These are phyloP conservation scores for Blennius ocellaris DNA, from an alignment of 2,113 vertebrate genomes.

Conservation along the genomic window DNA sequence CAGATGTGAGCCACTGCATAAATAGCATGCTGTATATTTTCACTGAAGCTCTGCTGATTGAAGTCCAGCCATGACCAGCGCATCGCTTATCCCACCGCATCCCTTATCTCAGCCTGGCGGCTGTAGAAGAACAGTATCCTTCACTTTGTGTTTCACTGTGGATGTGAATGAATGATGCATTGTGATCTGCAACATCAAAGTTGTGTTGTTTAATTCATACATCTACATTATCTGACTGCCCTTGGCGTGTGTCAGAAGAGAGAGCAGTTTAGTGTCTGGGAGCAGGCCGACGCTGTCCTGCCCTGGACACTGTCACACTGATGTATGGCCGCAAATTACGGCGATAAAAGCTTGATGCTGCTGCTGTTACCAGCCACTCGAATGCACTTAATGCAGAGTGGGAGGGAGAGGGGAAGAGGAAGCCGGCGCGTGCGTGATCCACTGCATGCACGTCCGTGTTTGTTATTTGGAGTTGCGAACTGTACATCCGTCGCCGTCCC, in stretches of 20 bases:
- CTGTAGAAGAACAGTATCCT: slow-evolving; percentile 57
- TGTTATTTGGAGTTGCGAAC: slow-evolving; percentile 59
- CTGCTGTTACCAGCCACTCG: slow-evolving; percentile 66
- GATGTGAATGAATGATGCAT: slow-evolving; percentile 66
- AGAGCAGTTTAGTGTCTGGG: slow-evolving; percentile 46
- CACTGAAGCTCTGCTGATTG: slow-evolving; percentile 55
- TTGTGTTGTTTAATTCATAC: slow-evolving; percentile 74
- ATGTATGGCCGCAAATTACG: slow-evolving; percentile 70
- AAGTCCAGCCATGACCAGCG: slow-evolving; percentile 69
- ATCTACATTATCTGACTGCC: slow-evolving; percentile 72
- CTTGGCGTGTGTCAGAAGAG: slow-evolving; percentile 63
- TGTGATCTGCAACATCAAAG: slow-evolving; percentile 69
- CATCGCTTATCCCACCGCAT: slow-evolving; percentile 61
- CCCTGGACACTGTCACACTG: slow-evolving; percentile 66
- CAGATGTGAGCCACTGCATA: slow-evolving; percentile 67
- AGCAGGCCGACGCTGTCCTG: slow-evolving; percentile 48
- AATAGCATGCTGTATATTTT: slow-evolving; percentile 64
- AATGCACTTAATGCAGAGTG: slow-evolving; percentile 65
- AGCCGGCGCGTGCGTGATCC: slow-evolving; percentile 26
- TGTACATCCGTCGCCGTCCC: slow-evolving; percentile 57
- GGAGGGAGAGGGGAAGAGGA: slow-evolving; percentile 38
- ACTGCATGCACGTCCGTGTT: slow-evolving; percentile 26
- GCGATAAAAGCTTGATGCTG: slow-evolving; percentile 69
- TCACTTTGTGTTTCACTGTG: slow-evolving; percentile 43
- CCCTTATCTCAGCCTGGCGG: slow-evolving; percentile 56